Evolutionary conservation across 2,113 vertebrate genomes (phyloP).

Genomic region (Phalacrocorax carbo): DNA sequence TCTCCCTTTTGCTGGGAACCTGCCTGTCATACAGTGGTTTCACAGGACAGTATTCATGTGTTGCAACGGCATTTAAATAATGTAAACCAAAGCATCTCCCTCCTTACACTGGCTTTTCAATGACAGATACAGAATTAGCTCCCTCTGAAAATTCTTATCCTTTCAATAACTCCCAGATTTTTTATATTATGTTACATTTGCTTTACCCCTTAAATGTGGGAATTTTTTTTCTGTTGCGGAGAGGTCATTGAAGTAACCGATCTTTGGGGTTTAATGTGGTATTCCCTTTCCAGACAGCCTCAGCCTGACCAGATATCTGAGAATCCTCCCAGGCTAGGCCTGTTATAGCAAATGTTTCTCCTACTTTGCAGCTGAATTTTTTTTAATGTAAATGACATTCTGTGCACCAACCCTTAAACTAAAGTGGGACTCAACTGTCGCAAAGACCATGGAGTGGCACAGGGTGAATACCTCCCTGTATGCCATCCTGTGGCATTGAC

Average conservation of each 20-base stretch:
- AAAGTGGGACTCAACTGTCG: background rate
- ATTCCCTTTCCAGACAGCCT: slow-evolving; percentile 4
- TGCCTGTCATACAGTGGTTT: background rate
- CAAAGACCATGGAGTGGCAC: background rate
- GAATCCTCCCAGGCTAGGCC: background rate
- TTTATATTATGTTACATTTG: background rate
- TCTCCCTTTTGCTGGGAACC: slow-evolving; percentile 6
- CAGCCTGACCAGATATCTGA: slow-evolving; percentile 20
- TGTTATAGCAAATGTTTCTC: slow-evolving; percentile 17
- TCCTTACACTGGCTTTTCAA: slow-evolving; percentile 12
- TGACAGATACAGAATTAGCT: slow-evolving; percentile 27
- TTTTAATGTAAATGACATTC: slow-evolving; percentile 20
- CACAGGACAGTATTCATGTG: background rate
- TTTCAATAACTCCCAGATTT: slow-evolving; percentile 7
- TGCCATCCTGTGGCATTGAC: slow-evolving; percentile 47
- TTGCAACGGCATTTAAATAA: slow-evolving; percentile 47
- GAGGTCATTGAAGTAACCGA: background rate
- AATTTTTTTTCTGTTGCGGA: background rate
- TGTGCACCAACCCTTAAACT: slow-evolving; percentile 25
- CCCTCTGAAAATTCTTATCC: background rate
- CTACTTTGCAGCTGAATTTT: background rate
- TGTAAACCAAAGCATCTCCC: slow-evolving; percentile 28
- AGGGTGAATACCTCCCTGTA: slow-evolving; percentile 3
- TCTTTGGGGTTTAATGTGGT: background rate
- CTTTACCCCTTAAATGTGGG: background rate